These are phyloP conservation scores for Notospermus geniculatus DNA, from an alignment of 1,140 invertebrate species.

Conservation along the genomic window DNA sequence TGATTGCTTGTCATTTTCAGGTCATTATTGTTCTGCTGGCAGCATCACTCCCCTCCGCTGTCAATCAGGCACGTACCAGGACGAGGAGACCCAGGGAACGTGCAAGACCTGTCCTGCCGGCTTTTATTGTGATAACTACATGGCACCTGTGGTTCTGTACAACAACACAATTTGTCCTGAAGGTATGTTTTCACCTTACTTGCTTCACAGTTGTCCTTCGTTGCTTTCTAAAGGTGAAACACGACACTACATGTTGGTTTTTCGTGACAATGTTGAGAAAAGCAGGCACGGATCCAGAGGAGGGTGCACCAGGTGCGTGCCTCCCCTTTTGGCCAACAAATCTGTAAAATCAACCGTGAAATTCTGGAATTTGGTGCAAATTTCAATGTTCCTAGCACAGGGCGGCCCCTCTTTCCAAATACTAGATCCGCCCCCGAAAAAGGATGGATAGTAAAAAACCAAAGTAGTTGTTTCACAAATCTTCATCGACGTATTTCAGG, in stretches of 20 bases:
- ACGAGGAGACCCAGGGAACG: constrained; percentile 36
- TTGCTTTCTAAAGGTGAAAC: no score
- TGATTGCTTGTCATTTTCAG: constrained; percentile 23
- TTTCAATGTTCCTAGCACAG: neutral
- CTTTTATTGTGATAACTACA: constrained; percentile 48
- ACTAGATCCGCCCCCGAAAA: no score
- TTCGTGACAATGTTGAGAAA: no score
- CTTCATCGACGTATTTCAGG: constrained; percentile 30
- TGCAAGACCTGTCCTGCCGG: constrained; percentile 46
- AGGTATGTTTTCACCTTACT: constrained; percentile 27
- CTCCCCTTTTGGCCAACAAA: no score
- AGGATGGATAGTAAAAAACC: no score
- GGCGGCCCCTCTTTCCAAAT: neutral
- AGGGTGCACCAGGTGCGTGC: no score
- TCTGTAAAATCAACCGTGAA: no score
- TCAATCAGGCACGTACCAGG: constrained; percentile 42
- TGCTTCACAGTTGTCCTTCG: no score
- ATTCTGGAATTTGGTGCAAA: neutral
- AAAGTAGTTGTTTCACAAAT: no score
- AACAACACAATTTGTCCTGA: constrained; percentile 40
- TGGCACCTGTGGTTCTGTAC: constrained; percentile 43
- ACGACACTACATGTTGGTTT: no score
- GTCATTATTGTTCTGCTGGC: constrained; percentile 43
- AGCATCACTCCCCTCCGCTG: constrained; percentile 38
- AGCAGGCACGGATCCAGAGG: no score